A percentile compares a stretch with the other conserved stretches of the same genome.
phyloP scores from a whole-genome alignment of 2,797 vertebrate genomes.

The Sebastes steindachneri region DNA sequence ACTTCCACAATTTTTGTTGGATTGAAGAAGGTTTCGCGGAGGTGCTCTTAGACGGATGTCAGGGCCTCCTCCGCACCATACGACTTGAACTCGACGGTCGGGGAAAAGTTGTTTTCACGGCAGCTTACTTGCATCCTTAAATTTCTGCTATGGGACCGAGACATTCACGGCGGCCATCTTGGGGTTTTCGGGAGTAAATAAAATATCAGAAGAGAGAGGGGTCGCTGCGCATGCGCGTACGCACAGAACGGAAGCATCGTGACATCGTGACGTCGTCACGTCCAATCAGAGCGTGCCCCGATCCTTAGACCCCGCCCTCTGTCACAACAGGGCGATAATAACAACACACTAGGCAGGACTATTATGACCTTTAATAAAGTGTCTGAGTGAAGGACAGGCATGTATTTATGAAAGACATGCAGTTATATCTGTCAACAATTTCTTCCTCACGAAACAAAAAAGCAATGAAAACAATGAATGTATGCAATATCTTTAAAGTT shows the following conservation, averaged over 20 bases:
- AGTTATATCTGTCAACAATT: no score
- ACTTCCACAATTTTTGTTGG: conserved; percentile 74
- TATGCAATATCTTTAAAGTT: no score
- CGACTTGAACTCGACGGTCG: conserved; percentile 73
- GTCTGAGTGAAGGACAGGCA: conserved; percentile 50
- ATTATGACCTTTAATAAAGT: conserved; percentile 75
- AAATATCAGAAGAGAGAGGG: conserved; percentile 82
- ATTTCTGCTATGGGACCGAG: conserved; percentile 79
- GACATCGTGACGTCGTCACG: conserved; percentile 26
- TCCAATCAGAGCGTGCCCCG: conserved; percentile 77
- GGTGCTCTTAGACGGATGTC: conserved; percentile 69
- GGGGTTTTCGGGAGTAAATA: conserved; percentile 88
- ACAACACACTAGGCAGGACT: conserved; percentile 67
- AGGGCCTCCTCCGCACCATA: conserved; percentile 76
- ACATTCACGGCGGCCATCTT: conserved; percentile 87
- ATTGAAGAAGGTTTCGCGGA: conserved; percentile 68
- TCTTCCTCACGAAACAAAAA: no score
- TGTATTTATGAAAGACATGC: no score
- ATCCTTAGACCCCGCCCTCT: conserved; percentile 67
- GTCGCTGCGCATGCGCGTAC: conserved; percentile 82
- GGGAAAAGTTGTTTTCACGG: conserved; percentile 82
- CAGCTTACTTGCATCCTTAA: conserved; percentile 81
- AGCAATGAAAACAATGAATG: no score
- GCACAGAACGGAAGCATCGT: conserved; percentile 73
- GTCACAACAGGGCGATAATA: conserved; percentile 74